Percentiles rank a stretch among this genome's conserved stretches.
Conservation (phyloP, 2,888 invertebrate genomes). For the Protonemura montana region DNA sequence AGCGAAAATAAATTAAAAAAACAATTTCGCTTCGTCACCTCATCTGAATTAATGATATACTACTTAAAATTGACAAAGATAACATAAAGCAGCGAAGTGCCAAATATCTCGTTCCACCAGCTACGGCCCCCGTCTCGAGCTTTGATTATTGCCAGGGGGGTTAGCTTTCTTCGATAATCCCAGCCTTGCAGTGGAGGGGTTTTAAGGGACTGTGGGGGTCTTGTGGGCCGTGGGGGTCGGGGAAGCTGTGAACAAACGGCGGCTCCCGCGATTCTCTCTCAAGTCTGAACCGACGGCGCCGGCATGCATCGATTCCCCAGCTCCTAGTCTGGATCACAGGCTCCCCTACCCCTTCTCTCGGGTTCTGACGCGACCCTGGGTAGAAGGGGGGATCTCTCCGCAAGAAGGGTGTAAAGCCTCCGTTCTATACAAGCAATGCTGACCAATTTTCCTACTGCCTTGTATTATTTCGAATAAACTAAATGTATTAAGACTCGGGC, state of each 20-base stretch:
- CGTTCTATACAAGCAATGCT: neutral
- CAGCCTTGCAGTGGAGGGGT: neutral
- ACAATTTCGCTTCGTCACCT: neutral
- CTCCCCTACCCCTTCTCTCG: neutral
- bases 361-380: too few species aligned
- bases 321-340: neutral
- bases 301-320: neutral
- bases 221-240: too few species aligned
- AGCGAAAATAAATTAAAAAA: neutral
- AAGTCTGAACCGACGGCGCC: neutral
- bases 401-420: too few species aligned
- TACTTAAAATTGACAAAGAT: neutral
- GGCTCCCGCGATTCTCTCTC: neutral
- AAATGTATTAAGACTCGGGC: neutral
- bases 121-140: neutral
- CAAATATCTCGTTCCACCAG: neutral
- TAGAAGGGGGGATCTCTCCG: too few species aligned
- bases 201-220: too few species aligned
- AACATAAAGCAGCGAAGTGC: neutral
- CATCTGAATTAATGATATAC: neutral
- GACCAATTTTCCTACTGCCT: neutral
- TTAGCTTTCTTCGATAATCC: conserved; percentile 12
- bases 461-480: neutral
- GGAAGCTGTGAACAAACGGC: neutral
- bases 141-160: neutral